phyloP scores from a whole-genome alignment of 1,140 invertebrate genomes.

The Rhizoglyphus robini region DNA sequence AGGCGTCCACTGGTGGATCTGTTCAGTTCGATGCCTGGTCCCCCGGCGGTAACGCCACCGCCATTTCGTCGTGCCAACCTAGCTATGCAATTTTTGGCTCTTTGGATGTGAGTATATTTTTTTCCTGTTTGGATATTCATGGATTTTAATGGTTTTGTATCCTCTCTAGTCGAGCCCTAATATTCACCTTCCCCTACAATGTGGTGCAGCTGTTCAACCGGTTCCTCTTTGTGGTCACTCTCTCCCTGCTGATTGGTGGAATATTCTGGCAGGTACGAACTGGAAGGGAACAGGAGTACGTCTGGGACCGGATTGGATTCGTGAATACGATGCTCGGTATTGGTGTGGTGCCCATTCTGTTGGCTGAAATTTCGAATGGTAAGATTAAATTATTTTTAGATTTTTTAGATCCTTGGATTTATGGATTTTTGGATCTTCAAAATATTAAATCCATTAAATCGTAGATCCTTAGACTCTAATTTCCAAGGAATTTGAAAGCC shows the following conservation, averaged over 20 bases:
- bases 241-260: conserved; percentile 68
- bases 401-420: background rate
- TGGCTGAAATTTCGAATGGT: conserved; percentile 49
- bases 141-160: conserved; percentile 23
- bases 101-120: conserved; percentile 49
- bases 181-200: conserved; percentile 76
- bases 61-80: conserved; percentile 44
- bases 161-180: conserved; percentile 45
- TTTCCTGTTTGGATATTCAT: conserved; percentile 24
- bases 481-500: no score
- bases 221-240: conserved; percentile 55
- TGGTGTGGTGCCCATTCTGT: conserved; percentile 56
- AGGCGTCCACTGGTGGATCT: conserved; percentile 46
- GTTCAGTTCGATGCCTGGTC: conserved; percentile 50
- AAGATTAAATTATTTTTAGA: background rate
- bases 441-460: background rate
- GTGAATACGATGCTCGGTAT: conserved; percentile 66
- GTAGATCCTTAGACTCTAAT: no score
- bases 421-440: background rate
- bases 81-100: conserved; percentile 49
- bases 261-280: conserved; percentile 72
- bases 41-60: conserved; percentile 54
- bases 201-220: conserved; percentile 58
- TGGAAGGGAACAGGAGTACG: conserved; percentile 32
- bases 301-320: conserved; percentile 52